Evolutionary conservation across 2,113 vertebrate genomes (phyloP), one percentile per base, ranked within the genome.

Genomic region (Caranx ignobilis): DNA sequence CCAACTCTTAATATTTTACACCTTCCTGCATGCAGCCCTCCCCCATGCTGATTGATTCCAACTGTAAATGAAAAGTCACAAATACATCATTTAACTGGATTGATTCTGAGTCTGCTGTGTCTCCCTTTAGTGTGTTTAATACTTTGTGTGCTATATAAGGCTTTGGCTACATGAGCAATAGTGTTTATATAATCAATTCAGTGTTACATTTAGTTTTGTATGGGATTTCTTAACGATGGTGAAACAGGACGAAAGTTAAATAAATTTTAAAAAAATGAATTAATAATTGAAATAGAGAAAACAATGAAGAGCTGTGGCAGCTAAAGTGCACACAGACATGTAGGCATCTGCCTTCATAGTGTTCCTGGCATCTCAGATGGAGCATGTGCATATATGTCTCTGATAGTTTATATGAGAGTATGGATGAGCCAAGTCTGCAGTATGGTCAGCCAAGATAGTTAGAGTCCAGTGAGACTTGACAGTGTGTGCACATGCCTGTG

Each of bases 401-500:
- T 31, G 43, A 39, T 10, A 21, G 48, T 64, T 61, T 75, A 60
- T 43, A 54, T 35, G 37, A 50, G 39, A 71, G 12, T 15, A 41
- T 48, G 0, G 32, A 50, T 61, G 48, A 79, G 70, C 63, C 55
- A 76, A 73, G 43, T 55, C 74, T 6, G 63, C 45, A 65, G 71
- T 31, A 54, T 31, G 62, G 62, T 72, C 81, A 79, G 71, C 84
- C 81, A 84, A 81, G 52, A 70, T 37, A 31, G 12, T 18, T 41
- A 37, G 35, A 78, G 57, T 73, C 52, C 57, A 75, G 39, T 26
- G 50, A 5, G n/a, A 54, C 61, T 5, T 62, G 32, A 16, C 11
- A 39, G 56, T 69, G 26, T 54, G 35, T 68, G 55, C 65, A 65
- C 73, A 37, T 31, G 52, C 39, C 2, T 63, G 45, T 50, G 57